Percentiles rank a stretch among this genome's conserved stretches.
Conservation (phyloP, 2,888 invertebrate species). For the Drosophila aldrichi region DNA sequence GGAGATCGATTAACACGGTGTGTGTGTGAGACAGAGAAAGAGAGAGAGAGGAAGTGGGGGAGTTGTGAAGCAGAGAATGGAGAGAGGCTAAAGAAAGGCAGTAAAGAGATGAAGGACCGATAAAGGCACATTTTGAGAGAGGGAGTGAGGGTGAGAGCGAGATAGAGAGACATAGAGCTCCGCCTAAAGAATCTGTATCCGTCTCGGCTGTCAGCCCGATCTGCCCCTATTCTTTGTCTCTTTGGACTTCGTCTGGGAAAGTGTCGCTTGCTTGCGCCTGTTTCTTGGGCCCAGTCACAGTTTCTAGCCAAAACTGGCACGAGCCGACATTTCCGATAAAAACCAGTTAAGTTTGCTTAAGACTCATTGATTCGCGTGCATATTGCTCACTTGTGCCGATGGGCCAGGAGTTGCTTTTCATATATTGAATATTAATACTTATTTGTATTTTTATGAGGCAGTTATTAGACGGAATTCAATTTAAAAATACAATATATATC, state of each 20-base stretch:
- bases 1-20: background rate
- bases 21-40: constrained; percentile 3
- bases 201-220: background rate
- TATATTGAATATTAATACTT: background rate
- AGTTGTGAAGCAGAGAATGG: background rate
- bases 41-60: background rate
- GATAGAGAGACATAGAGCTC: no score
- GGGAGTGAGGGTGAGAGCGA: background rate
- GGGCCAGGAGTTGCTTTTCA: constrained; percentile 48
- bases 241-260: constrained; percentile 5
- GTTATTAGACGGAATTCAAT: background rate
- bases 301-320: constrained; percentile 82
- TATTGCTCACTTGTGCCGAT: constrained; percentile 30
- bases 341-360: constrained; percentile 84
- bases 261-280: background rate
- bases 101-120: background rate
- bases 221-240: background rate
- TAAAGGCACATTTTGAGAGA: background rate
- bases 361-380: constrained; percentile 49
- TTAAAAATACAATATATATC: no score
- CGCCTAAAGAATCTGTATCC: background rate
- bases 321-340: constrained; percentile 79
- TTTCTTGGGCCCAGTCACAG: constrained; percentile 13
- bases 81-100: background rate
- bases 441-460: background rate